Evolutionary conservation across 1,140 invertebrate species (phyloP), one percentile per base, ranked within the genome.

Genomic region (Saxidomus purpurata): DNA sequence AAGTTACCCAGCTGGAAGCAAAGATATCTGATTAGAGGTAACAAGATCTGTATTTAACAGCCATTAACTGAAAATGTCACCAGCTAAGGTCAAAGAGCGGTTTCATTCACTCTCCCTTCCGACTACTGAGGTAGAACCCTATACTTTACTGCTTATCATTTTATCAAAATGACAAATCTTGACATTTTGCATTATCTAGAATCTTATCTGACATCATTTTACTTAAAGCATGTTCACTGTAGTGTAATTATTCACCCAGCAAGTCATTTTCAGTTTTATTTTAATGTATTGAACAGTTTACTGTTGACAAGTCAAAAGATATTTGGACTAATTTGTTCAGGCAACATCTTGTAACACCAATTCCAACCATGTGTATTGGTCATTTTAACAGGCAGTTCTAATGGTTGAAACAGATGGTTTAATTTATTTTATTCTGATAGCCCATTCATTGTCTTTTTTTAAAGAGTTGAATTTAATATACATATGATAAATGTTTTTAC

Each of bases 31-130:
- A 71, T 79, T 38, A 55, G 43, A 55, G 4, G 76, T 52, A 52
- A 79, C 76, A 31, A 17, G 28, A 79, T 79, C 76, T 36, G 47
- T 38, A 52, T 79, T 55, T 31, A 52, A 49, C 25, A 47, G 31
- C 28, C 49, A 79, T 79, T 79, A 55, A 79, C 43, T 79, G 76
- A 34, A 79, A 77, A 79, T 52, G 76, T 79, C 76, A 79, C 47
- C 71, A 38, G 2, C 9, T 15, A 36, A 76, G 71, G 38, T 76
- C 71, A 49, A 47, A 22, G 25, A 22, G 76, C 34, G 15, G 28
- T 36, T 79, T 79, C 31, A 79, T 79, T 79, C 47, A 59, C 31
- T 77, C 34, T 38, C 34, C 3, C 34, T 38, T 17, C 25, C 1
- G 17, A 40, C 34, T 4, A 38, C 67, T 71, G 19, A 9, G 67